phyloP scores from a whole-genome alignment of 2,113 vertebrate species.

The Mustela nigripes region DNA sequence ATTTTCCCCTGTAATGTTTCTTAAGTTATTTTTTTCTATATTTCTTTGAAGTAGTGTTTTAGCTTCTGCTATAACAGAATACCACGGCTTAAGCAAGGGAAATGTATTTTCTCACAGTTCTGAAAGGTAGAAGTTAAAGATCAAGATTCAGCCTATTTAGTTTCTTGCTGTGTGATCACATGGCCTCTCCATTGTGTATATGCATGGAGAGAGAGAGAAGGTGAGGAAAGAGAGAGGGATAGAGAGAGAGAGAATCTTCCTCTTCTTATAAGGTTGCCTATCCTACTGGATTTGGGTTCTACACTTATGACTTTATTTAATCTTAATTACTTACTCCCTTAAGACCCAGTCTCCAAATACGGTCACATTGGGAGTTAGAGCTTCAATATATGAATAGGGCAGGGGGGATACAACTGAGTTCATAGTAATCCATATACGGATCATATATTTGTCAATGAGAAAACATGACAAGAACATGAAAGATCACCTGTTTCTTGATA shows the following conservation, averaged over 20 bases:
- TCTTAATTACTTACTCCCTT: not conserved
- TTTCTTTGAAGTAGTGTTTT: not conserved
- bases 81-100: not conserved
- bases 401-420: not conserved
- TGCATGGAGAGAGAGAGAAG: not conserved
- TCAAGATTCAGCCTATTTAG: not conserved
- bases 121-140: not conserved
- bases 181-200: not conserved
- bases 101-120: not conserved
- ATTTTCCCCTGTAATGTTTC: not conserved
- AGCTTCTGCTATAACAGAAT: not conserved
- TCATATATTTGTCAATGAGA: not conserved
- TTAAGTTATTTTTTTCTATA: constrained; percentile 1
- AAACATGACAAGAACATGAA: not conserved
- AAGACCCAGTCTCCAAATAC: not conserved
- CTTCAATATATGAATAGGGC: not conserved
- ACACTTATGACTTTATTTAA: not conserved
- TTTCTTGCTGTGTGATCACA: not conserved
- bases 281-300: not conserved
- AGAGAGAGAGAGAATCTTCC: not conserved
- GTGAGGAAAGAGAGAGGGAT: not conserved
- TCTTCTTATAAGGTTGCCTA: not conserved
- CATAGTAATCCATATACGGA: not conserved
- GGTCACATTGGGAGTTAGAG: not conserved
- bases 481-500: not conserved